Conservation (phyloP, 2,113 vertebrate genomes). For the Eptesicus fuscus region DNA sequence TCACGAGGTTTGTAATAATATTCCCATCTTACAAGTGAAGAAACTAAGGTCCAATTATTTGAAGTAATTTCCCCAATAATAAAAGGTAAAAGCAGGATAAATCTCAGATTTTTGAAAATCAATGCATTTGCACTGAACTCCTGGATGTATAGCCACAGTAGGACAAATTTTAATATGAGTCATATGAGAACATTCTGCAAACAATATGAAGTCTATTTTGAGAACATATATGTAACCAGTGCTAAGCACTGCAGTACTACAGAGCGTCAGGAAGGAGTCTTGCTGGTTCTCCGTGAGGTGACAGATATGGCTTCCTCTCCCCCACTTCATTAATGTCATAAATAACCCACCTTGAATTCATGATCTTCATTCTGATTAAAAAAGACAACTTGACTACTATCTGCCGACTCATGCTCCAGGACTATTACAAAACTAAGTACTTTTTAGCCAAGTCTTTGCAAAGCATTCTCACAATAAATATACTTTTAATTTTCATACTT, state of each 20-base stretch:
- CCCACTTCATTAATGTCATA: not conserved
- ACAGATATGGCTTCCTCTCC: not conserved
- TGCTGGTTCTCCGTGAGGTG: not conserved
- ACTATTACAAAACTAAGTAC: not conserved
- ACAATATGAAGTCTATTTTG: not conserved
- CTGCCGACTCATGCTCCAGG: not conserved
- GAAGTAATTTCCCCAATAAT: not conserved
- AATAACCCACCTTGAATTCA: not conserved
- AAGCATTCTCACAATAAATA: not conserved
- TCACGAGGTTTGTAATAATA: not conserved
- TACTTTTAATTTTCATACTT: not conserved
- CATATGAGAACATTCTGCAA: not conserved
- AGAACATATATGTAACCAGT: not conserved
- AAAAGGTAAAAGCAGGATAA: not conserved
- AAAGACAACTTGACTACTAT: not conserved
- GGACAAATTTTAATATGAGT: not conserved
- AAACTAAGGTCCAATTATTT: constrained; percentile 21
- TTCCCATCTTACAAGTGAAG: not conserved
- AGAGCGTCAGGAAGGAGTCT: not conserved
- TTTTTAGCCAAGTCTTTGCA: not conserved
- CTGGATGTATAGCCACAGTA: not conserved
- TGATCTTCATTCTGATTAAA: not conserved
- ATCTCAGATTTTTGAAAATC: not conserved
- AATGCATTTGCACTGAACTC: not conserved
- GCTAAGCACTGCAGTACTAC: too few relatives aligned